Evolutionary conservation across 2,888 invertebrate species (phyloP).

Genomic region (Steromphala cineraria): DNA sequence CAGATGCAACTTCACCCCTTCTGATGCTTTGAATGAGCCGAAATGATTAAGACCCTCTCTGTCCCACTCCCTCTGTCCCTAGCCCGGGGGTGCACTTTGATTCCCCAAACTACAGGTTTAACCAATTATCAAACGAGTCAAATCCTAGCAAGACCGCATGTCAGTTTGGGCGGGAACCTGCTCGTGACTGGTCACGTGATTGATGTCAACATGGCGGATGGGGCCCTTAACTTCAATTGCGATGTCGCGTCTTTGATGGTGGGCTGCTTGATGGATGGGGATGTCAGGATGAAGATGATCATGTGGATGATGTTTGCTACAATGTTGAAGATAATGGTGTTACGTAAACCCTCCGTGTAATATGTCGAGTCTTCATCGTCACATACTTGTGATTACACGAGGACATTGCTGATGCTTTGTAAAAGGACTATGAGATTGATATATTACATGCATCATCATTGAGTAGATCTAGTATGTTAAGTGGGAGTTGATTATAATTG

Average conservation of each 20-base stretch:
- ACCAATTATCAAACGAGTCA: not conserved
- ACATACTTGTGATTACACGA: too few species aligned
- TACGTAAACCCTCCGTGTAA: not conserved
- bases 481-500: too few species aligned
- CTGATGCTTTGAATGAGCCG: too few species aligned
- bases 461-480: too few species aligned
- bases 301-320: not conserved
- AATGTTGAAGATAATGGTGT: not conserved
- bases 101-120: not conserved
- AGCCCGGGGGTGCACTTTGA: not conserved
- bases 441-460: too few species aligned
- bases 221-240: not conserved
- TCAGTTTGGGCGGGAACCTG: not conserved
- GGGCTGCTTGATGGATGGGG: not conserved
- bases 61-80: not conserved
- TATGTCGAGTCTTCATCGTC: too few species aligned
- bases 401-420: too few species aligned
- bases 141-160: not conserved
- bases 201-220: not conserved
- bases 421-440: too few species aligned
- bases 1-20: too few species aligned
- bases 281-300: not conserved
- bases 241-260: conserved; percentile 5
- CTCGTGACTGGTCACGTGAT: not conserved
- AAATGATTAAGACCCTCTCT: too few species aligned